phyloP scores from a whole-genome alignment of 1,140 invertebrate genomes.

The Listronotus oregonensis region DNA sequence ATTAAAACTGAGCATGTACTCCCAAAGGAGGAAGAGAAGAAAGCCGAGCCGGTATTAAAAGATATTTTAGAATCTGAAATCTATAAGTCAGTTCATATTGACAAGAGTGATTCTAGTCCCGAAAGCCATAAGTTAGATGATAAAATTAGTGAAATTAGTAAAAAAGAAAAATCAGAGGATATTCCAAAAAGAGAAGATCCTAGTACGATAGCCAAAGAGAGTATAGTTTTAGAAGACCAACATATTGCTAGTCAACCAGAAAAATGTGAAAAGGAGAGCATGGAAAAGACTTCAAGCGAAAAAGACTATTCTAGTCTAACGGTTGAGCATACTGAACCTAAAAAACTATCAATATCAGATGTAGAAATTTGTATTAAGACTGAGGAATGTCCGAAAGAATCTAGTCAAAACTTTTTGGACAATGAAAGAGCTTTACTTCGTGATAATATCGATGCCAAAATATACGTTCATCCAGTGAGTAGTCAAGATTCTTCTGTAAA shows the following conservation, averaged over 20 bases:
- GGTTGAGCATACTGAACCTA: constrained; percentile 19
- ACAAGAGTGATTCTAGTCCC: neutral
- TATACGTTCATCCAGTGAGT: constrained; percentile 13
- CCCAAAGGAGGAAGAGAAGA: too few relatives aligned
- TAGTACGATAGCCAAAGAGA: neutral
- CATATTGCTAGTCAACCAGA: constrained; percentile 27
- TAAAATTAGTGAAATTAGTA: constrained; percentile 2
- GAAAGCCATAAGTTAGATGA: neutral
- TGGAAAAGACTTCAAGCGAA: constrained; percentile 21
- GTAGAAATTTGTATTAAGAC: constrained; percentile 37
- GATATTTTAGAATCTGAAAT: neutral
- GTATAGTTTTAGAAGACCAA: constrained; percentile 15
- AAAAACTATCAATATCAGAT: constrained; percentile 41
- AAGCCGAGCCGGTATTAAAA: too few relatives aligned
- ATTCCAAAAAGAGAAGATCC: constrained; percentile 6
- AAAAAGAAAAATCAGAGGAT: neutral
- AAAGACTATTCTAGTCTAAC: constrained; percentile 3
- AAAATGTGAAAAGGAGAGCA: constrained; percentile 37
- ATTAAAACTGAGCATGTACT: neutral
- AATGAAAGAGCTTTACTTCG: constrained; percentile 18
- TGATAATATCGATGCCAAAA: constrained; percentile 33
- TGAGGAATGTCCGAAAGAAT: constrained; percentile 29
- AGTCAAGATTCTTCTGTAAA: neutral
- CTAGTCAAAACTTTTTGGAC: constrained; percentile 28
- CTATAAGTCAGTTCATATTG: neutral